phyloP scores from a whole-genome alignment of 2,797 vertebrate genomes.

The Amazona ochrocephala region DNA sequence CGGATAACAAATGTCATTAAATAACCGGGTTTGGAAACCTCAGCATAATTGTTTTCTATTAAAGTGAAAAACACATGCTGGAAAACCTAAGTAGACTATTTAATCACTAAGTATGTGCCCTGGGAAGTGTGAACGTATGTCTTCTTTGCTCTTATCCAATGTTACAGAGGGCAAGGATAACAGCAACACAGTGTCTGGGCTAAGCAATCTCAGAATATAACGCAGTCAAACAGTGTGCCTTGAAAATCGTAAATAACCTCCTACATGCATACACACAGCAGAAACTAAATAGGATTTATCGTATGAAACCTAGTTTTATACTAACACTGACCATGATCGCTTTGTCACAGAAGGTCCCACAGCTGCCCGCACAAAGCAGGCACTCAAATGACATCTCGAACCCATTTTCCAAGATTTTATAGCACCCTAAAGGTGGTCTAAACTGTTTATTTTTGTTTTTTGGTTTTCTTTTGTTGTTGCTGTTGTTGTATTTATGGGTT shows the following conservation, averaged over 20 bases:
- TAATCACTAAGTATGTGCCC: not conserved
- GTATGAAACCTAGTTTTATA: not conserved
- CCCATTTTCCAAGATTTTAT: not conserved
- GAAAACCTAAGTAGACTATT: not conserved
- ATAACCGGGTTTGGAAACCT: not conserved
- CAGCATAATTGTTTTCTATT: not conserved
- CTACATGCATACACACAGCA: not conserved
- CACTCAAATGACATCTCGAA: not conserved
- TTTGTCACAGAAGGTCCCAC: not conserved
- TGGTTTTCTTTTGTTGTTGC: no score
- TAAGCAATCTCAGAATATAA: not conserved
- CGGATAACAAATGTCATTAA: conserved; percentile 18
- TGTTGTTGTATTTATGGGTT: no score
- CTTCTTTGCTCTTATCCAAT: not conserved
- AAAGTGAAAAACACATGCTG: not conserved
- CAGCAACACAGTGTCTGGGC: not conserved
- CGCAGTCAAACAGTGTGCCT: not conserved
- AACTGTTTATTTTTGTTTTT: not conserved
- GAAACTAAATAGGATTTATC: not conserved
- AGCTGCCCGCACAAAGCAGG: not conserved
- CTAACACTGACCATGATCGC: not conserved
- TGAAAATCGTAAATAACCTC: conserved; percentile 17
- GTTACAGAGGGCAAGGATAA: not conserved
- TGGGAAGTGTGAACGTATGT: not conserved
- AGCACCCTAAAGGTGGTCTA: not conserved